These are phyloP conservation scores for Mya arenaria DNA, from an alignment of 1,140 invertebrate species.

Conservation along the genomic window DNA sequence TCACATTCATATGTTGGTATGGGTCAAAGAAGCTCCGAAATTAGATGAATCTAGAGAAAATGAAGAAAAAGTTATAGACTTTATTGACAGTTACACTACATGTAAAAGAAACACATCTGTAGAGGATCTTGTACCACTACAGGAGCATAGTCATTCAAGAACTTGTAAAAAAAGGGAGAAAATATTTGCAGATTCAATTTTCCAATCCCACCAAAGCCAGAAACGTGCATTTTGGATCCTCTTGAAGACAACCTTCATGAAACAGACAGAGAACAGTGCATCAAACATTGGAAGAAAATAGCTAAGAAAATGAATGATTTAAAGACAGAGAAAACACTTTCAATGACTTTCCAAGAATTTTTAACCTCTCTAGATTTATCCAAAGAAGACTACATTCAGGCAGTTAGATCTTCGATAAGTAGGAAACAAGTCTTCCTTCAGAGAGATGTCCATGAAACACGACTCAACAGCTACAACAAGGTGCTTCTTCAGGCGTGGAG, in stretches of 20 bases:
- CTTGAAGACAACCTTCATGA: background rate
- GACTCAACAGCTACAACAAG: constrained; percentile 55
- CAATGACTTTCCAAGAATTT: constrained; percentile 21
- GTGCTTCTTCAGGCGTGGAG: constrained; percentile 44
- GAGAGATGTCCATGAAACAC: constrained; percentile 31
- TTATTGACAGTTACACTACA: constrained; percentile 49
- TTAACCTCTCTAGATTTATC: constrained; percentile 27
- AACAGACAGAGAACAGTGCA: background rate
- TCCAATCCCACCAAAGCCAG: constrained; percentile 55
- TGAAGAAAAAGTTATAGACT: constrained; percentile 33
- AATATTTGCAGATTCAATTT: constrained; percentile 56
- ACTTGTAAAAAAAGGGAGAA: constrained; percentile 50
- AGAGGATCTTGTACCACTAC: constrained; percentile 30
- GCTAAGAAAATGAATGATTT: constrained; percentile 2
- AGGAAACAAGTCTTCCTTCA: constrained; percentile 49
- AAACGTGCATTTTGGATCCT: constrained; percentile 47
- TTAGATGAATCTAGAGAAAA: constrained; percentile 45
- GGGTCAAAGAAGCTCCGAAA: constrained; percentile 76
- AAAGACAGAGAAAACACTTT: background rate
- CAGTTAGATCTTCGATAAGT: constrained; percentile 33
- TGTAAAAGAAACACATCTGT: constrained; percentile 21
- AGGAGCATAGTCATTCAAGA: constrained; percentile 57
- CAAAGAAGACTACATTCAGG: constrained; percentile 47
- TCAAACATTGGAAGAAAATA: constrained; percentile 8
- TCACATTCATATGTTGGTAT: constrained; percentile 80